Base-by-base conservation (phyloP, 2,888 invertebrate genomes). In the Ceramica pisi region DNA sequence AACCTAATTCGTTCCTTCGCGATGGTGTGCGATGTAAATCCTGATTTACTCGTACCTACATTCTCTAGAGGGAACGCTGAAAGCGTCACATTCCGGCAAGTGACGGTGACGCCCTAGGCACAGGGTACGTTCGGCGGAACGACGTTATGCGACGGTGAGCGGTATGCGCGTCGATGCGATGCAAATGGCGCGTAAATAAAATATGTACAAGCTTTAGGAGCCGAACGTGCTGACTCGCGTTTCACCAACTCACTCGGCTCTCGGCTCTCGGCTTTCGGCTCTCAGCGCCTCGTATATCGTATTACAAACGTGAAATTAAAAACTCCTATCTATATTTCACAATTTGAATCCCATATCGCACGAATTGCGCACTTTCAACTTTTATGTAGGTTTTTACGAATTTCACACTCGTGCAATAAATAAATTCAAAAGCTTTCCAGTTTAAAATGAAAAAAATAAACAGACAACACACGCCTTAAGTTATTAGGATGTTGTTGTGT, bases 171-270 rank as follows among this genome's bases (percentile, higher is more conserved):
- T 81, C 83, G 82, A 80, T 78, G 82, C 84, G 88, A 86, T 90
- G 91, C 90, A 92, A 92, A 93, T 93, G 91, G 90, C 82, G 88
- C 88, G 91, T 94, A 92, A 94, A 94, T 95, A 94, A 95, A 91
- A 93, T 92, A 31, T 31, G 31, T 31, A 94, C 88, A 92, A 92
- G 87, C 77, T 78, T 82, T 78, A 71, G 71, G 83, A 83, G 86
- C 81, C 79, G 67, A 72, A 78, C 67, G 67, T 70, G 77, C 73
- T 75, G 79, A 82, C 78, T 81, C 85, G 78, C 78, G 80, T 87
- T 86, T 79, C 71, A 83, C 71, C 38, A 66, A 76, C 78, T 74
- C 73, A 19, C 69, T 71, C 77, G 44, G 73, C 72, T 46, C 69
- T 71, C 77, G 44, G 73, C 72, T 46, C 63, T 70, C 70, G 55